These are phyloP conservation scores for Leptinotarsa juncta DNA, from an alignment of 2,888 invertebrate genomes.

Conservation along the genomic window DNA sequence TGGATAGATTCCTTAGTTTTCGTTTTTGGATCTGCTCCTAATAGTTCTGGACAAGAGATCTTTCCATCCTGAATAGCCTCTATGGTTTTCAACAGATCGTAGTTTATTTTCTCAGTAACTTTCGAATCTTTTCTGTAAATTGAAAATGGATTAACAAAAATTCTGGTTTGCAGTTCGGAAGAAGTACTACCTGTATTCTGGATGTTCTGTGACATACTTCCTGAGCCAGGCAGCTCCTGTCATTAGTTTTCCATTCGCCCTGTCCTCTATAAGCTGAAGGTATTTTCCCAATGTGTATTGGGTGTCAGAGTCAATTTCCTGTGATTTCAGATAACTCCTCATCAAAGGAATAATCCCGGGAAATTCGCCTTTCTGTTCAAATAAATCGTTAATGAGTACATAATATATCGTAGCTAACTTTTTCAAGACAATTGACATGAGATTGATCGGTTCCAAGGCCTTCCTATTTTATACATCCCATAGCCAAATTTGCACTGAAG, in stretches of 20 bases:
- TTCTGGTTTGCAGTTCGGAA: background rate
- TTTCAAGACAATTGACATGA: no score
- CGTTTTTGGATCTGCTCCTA: conserved; percentile 67
- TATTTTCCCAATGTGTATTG: conserved; percentile 97
- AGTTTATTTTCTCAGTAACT: conserved; percentile 88
- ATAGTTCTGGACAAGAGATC: conserved; percentile 77
- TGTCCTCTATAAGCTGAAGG: conserved; percentile 87
- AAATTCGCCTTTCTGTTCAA: conserved; percentile 81
- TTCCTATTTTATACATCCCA: no score
- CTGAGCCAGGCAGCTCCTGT: conserved; percentile 97
- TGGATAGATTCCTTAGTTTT: conserved; percentile 15
- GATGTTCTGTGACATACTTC: conserved; percentile 88
- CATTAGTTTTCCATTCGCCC: conserved; percentile 88
- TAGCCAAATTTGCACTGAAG: no score
- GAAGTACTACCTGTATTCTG: conserved; percentile 82
- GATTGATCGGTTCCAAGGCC: no score
- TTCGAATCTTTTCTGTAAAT: conserved; percentile 84
- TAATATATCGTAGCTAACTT: no score
- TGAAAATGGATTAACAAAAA: background rate
- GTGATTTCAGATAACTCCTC: conserved; percentile 90
- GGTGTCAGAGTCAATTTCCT: conserved; percentile 98
- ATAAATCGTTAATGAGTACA: background rate
- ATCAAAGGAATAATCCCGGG: conserved; percentile 95
- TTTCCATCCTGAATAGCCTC: conserved; percentile 79
- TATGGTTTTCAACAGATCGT: conserved; percentile 85